A percentile compares a stretch with the other conserved stretches of the same genome.
Conservation (phyloP, 2,113 vertebrate species). For the Tyrannus savana region DNA sequence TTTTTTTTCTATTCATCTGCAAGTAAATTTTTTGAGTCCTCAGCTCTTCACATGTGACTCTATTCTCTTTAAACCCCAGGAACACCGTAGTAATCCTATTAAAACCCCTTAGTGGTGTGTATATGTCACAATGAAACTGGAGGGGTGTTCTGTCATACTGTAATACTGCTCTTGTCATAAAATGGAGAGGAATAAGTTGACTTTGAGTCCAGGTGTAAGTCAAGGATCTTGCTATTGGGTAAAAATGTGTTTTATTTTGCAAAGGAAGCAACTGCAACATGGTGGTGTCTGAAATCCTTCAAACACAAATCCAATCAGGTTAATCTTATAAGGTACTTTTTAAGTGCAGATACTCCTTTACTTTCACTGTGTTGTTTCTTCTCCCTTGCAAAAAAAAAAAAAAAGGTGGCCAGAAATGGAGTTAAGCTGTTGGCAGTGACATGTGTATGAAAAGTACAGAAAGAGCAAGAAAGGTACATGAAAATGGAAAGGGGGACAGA, state of each 20-base stretch:
- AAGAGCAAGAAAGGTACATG: not conserved
- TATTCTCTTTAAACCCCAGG: not conserved
- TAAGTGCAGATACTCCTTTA: not conserved
- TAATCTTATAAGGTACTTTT: conserved; percentile 30
- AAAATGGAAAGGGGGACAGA: not conserved
- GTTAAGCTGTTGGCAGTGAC: not conserved
- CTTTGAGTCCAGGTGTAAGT: not conserved
- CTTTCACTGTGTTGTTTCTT: conserved; percentile 7
- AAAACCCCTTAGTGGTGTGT: not conserved
- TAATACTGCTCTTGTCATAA: not conserved
- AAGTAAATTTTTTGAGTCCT: not conserved
- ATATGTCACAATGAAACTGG: not conserved
- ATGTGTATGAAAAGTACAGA: accelerated
- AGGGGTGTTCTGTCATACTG: not conserved
- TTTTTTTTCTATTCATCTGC: not conserved
- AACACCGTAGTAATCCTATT: not conserved
- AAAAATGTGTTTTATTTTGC: not conserved
- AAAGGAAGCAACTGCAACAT: not conserved
- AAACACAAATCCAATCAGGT: not conserved
- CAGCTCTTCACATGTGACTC: not conserved
- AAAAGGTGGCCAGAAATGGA: not conserved
- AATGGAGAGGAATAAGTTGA: not conserved
- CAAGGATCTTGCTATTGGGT: not conserved
- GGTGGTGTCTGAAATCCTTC: not conserved
- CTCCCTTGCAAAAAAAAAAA: not conserved